A percentile compares a stretch with the other conserved stretches of the same genome.
phyloP scores from a whole-genome alignment of 37 sponge, comb jelly and placozoan species.

The Spongilla lacustris region DNA sequence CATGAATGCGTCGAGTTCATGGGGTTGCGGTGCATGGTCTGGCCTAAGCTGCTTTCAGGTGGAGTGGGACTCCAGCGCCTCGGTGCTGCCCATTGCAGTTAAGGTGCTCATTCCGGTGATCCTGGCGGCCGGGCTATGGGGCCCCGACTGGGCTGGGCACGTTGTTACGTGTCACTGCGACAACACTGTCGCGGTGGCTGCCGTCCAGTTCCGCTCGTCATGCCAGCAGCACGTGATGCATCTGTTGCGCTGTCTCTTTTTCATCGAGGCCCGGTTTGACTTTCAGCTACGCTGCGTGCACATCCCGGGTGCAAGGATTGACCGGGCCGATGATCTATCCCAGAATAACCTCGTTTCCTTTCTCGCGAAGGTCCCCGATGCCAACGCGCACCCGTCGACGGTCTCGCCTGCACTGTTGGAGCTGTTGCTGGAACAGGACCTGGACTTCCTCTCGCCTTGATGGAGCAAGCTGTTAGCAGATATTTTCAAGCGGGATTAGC shows the following conservation, averaged over 20 bases:
- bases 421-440: conserved; percentile 10
- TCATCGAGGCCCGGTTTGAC: conserved; percentile 5
- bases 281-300: conserved; percentile 15
- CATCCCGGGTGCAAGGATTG: conserved; percentile 27
- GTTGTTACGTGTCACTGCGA: neutral
- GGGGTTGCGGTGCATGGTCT: conserved; percentile 13
- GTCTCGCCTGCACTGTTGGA: conserved; percentile 1
- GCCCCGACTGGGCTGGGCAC: conserved; percentile 2
- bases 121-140: conserved; percentile 10
- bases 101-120: conserved; percentile 35
- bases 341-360: conserved; percentile 6
- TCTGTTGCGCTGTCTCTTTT: conserved; percentile 25
- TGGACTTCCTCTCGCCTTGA: conserved; percentile 8
- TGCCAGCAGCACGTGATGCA: conserved; percentile 6
- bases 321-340: conserved; percentile 32
- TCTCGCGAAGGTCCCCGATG: neutral
- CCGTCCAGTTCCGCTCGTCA: conserved; percentile 2
- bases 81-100: neutral
- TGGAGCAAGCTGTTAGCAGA: conserved; percentile 29
- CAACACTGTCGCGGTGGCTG: conserved; percentile 17
- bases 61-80: neutral
- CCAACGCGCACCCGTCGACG: neutral
- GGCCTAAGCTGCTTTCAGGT: neutral
- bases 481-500: conserved; percentile 23
- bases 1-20: conserved; percentile 17